These are phyloP conservation scores for Nomia melanderi DNA, from an alignment of 1,140 invertebrate genomes.

Conservation along the genomic window DNA sequence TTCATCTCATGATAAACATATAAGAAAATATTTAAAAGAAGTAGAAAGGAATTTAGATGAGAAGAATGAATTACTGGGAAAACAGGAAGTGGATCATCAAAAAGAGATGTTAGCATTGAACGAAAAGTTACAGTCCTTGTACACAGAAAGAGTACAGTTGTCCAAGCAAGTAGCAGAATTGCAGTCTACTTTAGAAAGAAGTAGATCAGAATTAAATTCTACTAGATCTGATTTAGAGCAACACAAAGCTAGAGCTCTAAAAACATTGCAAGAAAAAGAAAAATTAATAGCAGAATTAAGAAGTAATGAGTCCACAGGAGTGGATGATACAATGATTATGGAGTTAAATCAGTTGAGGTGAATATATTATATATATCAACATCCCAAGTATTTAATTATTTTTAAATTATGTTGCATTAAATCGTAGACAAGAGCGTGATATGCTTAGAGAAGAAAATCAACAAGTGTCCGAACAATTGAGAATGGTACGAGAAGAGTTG, in stretches of 20 bases:
- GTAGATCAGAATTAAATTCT: slow-evolving; percentile 82
- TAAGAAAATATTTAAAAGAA: slow-evolving; percentile 49
- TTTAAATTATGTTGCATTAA: slow-evolving; percentile 16
- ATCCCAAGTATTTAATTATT: slow-evolving; percentile 8
- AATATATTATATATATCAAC: slow-evolving; percentile 16
- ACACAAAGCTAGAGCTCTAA: slow-evolving; percentile 87
- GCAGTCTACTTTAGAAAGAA: slow-evolving; percentile 80
- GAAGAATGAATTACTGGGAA: slow-evolving; percentile 66
- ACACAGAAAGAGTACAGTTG: slow-evolving; percentile 70
- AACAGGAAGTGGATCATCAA: slow-evolving; percentile 73
- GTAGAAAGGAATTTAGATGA: slow-evolving; percentile 64
- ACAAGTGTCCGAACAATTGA: slow-evolving; percentile 81
- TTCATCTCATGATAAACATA: slow-evolving; percentile 39
- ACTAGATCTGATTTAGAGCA: slow-evolving; percentile 85
- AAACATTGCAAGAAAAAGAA: slow-evolving; percentile 90
- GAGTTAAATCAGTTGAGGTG: slow-evolving; percentile 81
- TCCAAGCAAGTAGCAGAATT: slow-evolving; percentile 76
- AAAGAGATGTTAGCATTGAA: slow-evolving; percentile 73
- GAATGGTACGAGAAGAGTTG: slow-evolving; percentile 82
- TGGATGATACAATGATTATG: slow-evolving; percentile 75
- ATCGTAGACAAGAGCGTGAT: slow-evolving; percentile 83
- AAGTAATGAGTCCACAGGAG: slow-evolving; percentile 70
- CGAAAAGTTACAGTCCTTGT: slow-evolving; percentile 71
- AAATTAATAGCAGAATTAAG: slow-evolving; percentile 86
- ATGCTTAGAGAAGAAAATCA: slow-evolving; percentile 84